A percentile compares a stretch with the other conserved stretches of the same genome.
These are phyloP conservation scores for Botia almorhae DNA, from an alignment of 2,797 vertebrate species.

Conservation along the genomic window DNA sequence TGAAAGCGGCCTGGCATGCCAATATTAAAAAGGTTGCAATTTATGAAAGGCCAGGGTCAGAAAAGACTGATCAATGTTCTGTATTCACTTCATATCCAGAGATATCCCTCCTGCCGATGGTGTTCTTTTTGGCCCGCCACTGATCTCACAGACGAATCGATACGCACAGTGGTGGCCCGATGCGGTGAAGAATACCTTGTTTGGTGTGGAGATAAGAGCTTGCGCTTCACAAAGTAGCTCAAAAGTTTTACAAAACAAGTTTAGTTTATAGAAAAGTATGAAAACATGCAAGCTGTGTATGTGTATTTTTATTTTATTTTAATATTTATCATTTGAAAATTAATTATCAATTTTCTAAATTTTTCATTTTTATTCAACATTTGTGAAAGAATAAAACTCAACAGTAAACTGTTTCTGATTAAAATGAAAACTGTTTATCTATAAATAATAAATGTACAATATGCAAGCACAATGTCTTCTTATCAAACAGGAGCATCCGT, in stretches of 20 bases:
- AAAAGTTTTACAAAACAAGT: slow-evolving; percentile 1
- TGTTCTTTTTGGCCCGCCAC: slow-evolving; percentile 65
- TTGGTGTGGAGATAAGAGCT: slow-evolving; percentile 12
- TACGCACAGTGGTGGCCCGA: slow-evolving; percentile 29
- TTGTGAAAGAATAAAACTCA: not conserved
- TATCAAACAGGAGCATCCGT: not conserved
- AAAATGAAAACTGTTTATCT: slow-evolving; percentile 7
- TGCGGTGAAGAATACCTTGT: slow-evolving; percentile 24
- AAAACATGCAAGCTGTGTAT: not conserved
- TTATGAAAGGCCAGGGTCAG: slow-evolving; percentile 74
- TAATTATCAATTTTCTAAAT: not conserved
- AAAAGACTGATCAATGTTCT: slow-evolving; percentile 75
- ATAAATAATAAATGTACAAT: slow-evolving; percentile 35
- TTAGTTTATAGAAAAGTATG: not conserved
- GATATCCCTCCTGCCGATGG: slow-evolving; percentile 67
- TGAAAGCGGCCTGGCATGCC: slow-evolving; percentile 65
- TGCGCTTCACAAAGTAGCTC: not conserved
- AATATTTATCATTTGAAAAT: not conserved
- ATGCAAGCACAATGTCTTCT: not conserved
- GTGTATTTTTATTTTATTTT: too few relatives aligned
- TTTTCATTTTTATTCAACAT: not conserved
- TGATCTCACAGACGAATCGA: slow-evolving; percentile 54
- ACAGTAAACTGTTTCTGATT: slow-evolving; percentile 2
- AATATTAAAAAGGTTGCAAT: slow-evolving; percentile 77
- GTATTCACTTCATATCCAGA: slow-evolving; percentile 59